phyloP scores from a whole-genome alignment of 2,888 invertebrate genomes.

The Tricholauxania praeusta region DNA sequence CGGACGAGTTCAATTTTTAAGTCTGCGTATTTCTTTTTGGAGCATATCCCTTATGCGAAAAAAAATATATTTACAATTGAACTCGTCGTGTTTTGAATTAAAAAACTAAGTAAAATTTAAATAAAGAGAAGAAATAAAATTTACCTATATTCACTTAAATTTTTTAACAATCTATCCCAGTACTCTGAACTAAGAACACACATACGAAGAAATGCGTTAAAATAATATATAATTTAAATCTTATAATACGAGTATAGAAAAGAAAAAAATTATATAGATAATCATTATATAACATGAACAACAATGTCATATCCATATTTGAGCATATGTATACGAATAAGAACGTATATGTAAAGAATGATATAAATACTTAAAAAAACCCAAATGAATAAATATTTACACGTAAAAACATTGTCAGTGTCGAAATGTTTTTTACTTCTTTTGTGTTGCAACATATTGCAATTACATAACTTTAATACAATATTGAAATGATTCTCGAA shows the following conservation, averaged over 20 bases:
- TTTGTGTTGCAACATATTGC: too few relatives aligned
- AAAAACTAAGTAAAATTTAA: constrained; percentile 25
- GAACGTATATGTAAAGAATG: too few relatives aligned
- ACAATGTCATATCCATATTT: not conserved
- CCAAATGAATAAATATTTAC: too few relatives aligned
- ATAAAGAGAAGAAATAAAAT: constrained; percentile 38
- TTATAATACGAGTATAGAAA: constrained; percentile 15
- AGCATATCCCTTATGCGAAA: too few relatives aligned
- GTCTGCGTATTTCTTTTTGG: too few relatives aligned
- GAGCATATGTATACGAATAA: not conserved
- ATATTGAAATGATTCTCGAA: too few relatives aligned
- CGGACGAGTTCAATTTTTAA: constrained; percentile 24
- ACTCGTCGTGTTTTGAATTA: constrained; percentile 21
- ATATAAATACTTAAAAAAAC: too few relatives aligned
- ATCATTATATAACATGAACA: constrained; percentile 1
- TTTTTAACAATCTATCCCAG: constrained; percentile 70
- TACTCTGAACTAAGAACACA: constrained; percentile 69
- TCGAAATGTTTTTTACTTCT: too few relatives aligned
- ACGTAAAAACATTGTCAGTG: too few relatives aligned
- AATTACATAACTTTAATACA: too few relatives aligned
- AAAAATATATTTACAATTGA: constrained; percentile 1
- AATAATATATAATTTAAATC: constrained; percentile 43
- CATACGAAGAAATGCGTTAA: constrained; percentile 43
- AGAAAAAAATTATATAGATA: not conserved
- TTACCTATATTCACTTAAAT: constrained; percentile 69